Conservation (phyloP, 2,113 vertebrate genomes). For the Pteropus alecto region DNA sequence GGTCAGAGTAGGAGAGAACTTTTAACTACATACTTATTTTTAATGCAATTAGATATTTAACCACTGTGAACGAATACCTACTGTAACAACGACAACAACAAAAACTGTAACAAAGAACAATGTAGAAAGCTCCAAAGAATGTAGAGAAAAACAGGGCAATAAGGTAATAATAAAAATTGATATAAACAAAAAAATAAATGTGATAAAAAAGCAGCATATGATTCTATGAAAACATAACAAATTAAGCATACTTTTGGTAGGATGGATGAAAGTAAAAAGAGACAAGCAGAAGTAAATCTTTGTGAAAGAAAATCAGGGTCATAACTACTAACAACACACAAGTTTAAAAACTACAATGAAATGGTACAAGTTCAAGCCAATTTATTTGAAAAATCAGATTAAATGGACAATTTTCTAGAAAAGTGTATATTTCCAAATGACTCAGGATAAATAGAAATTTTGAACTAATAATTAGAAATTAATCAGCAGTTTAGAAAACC, state of each 20-base stretch:
- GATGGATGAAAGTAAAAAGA: not conserved
- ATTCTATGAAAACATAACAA: not conserved
- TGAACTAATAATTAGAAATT: not conserved
- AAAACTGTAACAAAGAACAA: not conserved
- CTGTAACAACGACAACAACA: not conserved
- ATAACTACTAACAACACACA: not conserved
- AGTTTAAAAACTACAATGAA: not conserved
- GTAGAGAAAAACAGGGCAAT: not conserved
- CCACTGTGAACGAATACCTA: not conserved
- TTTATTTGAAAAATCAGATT: not conserved
- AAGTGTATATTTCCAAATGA: not conserved
- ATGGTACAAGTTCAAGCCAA: not conserved
- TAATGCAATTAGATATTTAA: not conserved
- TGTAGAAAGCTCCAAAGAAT: not conserved
- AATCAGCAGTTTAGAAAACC: not conserved
- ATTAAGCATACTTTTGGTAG: not conserved
- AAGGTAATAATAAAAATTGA: not conserved
- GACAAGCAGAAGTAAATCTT: not conserved
- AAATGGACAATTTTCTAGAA: not conserved
- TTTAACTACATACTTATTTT: not conserved
- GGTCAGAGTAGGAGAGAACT: not conserved
- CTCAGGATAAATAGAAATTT: not conserved
- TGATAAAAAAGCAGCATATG: not conserved
- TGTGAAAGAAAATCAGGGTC: not conserved
- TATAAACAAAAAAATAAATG: not conserved